phyloP scores from a whole-genome alignment of 2,113 vertebrate genomes.

The Serilophus lunatus region DNA sequence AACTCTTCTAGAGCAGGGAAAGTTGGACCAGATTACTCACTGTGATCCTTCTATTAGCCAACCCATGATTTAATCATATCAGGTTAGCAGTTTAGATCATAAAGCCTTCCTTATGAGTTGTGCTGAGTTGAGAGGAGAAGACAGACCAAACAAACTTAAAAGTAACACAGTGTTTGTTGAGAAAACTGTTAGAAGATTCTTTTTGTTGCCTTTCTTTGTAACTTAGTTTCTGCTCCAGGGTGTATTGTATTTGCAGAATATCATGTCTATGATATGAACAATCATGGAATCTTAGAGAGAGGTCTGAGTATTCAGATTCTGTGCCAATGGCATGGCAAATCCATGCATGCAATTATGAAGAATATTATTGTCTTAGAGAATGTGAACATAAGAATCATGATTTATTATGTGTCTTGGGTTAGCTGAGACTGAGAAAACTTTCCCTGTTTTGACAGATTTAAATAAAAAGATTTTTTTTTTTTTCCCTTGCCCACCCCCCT shows the following conservation, averaged over 20 bases:
- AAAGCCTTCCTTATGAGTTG: background rate
- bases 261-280: background rate
- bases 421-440: too few relatives aligned
- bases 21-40: background rate
- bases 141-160: background rate
- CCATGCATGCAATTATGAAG: background rate
- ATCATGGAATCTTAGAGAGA: background rate
- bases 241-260: background rate
- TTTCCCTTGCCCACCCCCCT: too few relatives aligned
- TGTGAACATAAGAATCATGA: background rate
- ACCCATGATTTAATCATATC: too few relatives aligned
- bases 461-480: too few relatives aligned
- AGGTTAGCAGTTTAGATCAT: background rate
- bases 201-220: background rate
- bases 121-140: too few relatives aligned
- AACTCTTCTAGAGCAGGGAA: background rate
- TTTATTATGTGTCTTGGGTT: too few relatives aligned
- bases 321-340: background rate
- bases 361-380: background rate
- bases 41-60: too few relatives aligned
- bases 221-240: background rate
- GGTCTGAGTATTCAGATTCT: background rate
- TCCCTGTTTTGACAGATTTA: too few relatives aligned
- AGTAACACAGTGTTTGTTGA: background rate
- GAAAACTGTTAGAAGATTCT: background rate